These are phyloP conservation scores for Rotaria sp. DNA, from an alignment of 2,888 invertebrate species.

Conservation along the genomic window DNA sequence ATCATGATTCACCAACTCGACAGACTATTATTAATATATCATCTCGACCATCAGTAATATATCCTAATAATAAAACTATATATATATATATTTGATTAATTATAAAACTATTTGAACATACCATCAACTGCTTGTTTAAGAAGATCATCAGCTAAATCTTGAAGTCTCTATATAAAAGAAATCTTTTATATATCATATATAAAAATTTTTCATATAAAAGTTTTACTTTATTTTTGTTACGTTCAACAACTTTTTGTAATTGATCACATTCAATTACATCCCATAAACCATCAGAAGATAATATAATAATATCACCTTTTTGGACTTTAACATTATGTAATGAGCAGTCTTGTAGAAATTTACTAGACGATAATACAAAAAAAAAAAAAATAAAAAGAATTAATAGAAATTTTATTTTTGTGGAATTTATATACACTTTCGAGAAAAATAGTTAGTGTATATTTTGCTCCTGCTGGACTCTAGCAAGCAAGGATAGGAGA, in stretches of 20 bases:
- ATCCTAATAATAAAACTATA: constrained; percentile 29
- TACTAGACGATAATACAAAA: not conserved
- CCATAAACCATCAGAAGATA: constrained; percentile 39
- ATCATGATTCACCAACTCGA: no score
- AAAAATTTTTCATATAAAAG: not conserved
- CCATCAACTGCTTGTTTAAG: constrained; percentile 33
- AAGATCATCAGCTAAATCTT: constrained; percentile 37
- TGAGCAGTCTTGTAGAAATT: constrained; percentile 31
- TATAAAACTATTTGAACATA: not conserved
- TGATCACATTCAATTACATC: constrained; percentile 32
- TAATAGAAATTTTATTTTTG: no score
- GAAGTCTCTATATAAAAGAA: constrained; percentile 13
- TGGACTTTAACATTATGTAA: constrained; percentile 2
- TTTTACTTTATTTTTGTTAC: constrained; percentile 25
- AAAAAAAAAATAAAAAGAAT: not conserved
- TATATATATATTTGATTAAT: not conserved
- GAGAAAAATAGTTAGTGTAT: no score
- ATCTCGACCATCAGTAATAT: constrained; percentile 34
- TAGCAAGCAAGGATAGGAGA: no score
- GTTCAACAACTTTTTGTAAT: constrained; percentile 32
- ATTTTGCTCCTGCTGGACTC: no score
- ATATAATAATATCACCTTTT: constrained; percentile 38
- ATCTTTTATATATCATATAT: not conserved
- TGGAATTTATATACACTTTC: no score
- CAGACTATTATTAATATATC: constrained; percentile 30